Evolutionary conservation across 2,888 invertebrate species (phyloP), one percentile per base, ranked within the genome.

Genomic region (Noctua comes): DNA sequence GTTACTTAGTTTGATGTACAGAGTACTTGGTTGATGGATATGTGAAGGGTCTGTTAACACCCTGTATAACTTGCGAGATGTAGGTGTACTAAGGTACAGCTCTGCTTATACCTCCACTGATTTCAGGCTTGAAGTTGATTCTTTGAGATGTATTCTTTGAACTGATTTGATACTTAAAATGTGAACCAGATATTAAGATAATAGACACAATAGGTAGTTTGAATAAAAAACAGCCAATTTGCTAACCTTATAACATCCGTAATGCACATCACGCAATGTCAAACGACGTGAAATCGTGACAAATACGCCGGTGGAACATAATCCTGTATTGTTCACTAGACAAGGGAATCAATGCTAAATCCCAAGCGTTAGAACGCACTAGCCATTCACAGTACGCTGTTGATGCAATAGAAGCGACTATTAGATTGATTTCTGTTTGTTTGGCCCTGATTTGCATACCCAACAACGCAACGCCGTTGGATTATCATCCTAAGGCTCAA

Each of bases 401-500:
- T 36, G n/a, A 64, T 48, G 31, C 46, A 36, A 73, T 36, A 48
- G 73, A 62, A 43, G 16, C 8, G 13, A 24, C 24, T 36, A 21
- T 48, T 64, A 7, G n/a, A 72, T 31, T 72, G 31, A 62, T 72
- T 72, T 7, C 16, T 64, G 24, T 71, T 59, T 71, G 31, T 71
- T 8, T 43, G 2, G 24, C 57, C 5, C 5, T 59, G 27, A 43
- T 57, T 71, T 24, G 43, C 43, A 18, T n/a, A 43, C 8, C n/a
- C 43, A 43, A 40, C 43, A 43, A n/a, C n/a, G 66, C 16, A 18
- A 66, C n/a, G n/a, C 8, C 8, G n/a, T 43, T 43, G 66, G 16
- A 27, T n/a, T 43, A 27, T 66, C 43, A 43, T 4, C 43, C 66
- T 43, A n/a, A 66, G n/a, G 66, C n/a, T 43, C n/a, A 18, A 2